Evolutionary conservation across 2,797 vertebrate species (phyloP).

Genomic region (Sternotherus odoratus): DNA sequence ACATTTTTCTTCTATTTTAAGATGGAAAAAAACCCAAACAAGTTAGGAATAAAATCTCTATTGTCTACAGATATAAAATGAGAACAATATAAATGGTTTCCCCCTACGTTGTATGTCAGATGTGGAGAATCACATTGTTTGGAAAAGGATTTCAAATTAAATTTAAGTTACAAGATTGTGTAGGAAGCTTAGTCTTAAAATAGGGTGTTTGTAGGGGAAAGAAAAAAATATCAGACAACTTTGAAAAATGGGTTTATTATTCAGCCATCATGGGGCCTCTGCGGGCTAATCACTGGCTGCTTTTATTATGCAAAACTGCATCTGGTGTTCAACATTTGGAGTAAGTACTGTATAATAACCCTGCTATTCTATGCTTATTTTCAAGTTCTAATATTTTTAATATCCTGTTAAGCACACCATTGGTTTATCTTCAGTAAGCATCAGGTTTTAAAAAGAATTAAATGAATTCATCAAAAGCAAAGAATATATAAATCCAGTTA

Average conservation of each 20-base stretch:
- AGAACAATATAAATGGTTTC: not conserved
- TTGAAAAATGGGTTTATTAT: constrained; percentile 64
- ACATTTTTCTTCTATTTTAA: not conserved
- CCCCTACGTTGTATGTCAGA: not conserved
- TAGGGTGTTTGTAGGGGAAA: constrained; percentile 10
- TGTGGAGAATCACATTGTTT: not conserved
- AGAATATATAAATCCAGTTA: constrained; percentile 58
- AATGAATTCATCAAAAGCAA: constrained; percentile 9
- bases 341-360: constrained; percentile 66
- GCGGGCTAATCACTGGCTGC: constrained; percentile 59
- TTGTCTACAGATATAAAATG: not conserved
- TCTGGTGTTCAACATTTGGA: constrained; percentile 63
- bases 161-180: constrained; percentile 2
- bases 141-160: not conserved
- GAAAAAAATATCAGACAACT: constrained; percentile 42
- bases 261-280: constrained; percentile 60
- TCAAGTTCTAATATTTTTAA: constrained; percentile 40
- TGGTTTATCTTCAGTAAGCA: constrained; percentile 48
- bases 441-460: constrained; percentile 54
- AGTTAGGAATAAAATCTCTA: not conserved
- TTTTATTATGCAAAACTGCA: constrained; percentile 73
- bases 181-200: constrained; percentile 22
- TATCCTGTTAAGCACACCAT: constrained; percentile 53
- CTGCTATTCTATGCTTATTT: constrained; percentile 50
- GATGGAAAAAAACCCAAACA: not conserved